These are phyloP conservation scores for Latrodectus geometricus DNA, from an alignment of 1,140 invertebrate genomes.

Conservation along the genomic window DNA sequence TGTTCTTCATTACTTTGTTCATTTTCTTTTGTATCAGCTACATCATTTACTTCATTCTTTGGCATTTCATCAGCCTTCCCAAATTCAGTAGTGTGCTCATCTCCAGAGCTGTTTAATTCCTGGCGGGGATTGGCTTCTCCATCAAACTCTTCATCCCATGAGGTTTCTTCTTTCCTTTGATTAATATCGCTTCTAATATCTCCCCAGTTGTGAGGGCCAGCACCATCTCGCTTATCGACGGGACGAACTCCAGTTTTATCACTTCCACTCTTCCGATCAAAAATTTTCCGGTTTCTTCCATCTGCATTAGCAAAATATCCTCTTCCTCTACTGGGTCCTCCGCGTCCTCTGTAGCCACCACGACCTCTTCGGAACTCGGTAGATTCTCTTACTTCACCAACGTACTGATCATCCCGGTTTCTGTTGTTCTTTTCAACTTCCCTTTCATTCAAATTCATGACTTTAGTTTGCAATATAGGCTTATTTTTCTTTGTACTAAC, in stretches of 20 bases:
- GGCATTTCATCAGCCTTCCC: conserved; percentile 1
- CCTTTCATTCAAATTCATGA: conserved; percentile 72
- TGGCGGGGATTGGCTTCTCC: conserved; percentile 18
- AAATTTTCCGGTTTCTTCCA: conserved; percentile 88
- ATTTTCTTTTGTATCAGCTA: conserved; percentile 16
- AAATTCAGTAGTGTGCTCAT: conserved; percentile 14
- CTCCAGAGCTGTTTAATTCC: background rate
- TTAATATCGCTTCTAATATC: conserved; percentile 85
- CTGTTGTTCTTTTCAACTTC: conserved; percentile 76
- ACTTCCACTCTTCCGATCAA: conserved; percentile 93
- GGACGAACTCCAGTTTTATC: conserved; percentile 95
- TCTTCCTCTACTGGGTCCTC: conserved; percentile 67
- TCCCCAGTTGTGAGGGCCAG: conserved; percentile 95
- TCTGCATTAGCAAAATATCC: conserved; percentile 74
- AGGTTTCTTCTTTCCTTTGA: conserved; percentile 1
- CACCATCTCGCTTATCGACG: conserved; percentile 92
- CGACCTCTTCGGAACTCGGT: conserved; percentile 68
- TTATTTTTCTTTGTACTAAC: conserved; percentile 17
- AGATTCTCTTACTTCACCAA: conserved; percentile 62
- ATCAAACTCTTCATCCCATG: conserved; percentile 47
- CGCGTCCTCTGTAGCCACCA: conserved; percentile 66
- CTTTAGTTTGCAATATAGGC: background rate
- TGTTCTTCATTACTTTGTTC: conserved; percentile 60
- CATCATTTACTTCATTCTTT: background rate
- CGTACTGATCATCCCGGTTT: conserved; percentile 76